Percentiles rank a stretch among this genome's conserved stretches.
phyloP scores from a whole-genome alignment of 1,140 invertebrate species.

The Plectrocnemia conspersa region DNA sequence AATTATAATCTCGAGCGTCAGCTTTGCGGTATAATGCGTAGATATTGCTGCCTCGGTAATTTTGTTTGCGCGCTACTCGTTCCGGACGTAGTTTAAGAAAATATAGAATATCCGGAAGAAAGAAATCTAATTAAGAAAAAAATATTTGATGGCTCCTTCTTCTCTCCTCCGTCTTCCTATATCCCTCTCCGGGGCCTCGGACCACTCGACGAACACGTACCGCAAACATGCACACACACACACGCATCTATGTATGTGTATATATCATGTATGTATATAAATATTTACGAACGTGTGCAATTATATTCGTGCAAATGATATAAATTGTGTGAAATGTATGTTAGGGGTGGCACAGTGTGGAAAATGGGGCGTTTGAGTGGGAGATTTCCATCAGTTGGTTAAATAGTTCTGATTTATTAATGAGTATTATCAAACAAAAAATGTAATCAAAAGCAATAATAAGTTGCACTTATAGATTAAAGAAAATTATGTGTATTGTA shows the following conservation, averaged over 20 bases:
- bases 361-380: neutral
- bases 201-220: slow-evolving; percentile 15
- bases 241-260: neutral
- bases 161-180: neutral
- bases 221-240: slow-evolving; percentile 1
- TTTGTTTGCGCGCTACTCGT: slow-evolving; percentile 17
- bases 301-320: neutral
- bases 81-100: slow-evolving; percentile 21
- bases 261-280: neutral
- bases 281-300: neutral
- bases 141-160: slow-evolving; percentile 34
- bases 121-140: slow-evolving; percentile 37
- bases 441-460: no score
- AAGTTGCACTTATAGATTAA: no score
- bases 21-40: slow-evolving; percentile 22
- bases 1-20: slow-evolving; percentile 13
- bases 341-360: neutral
- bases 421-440: no score
- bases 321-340: neutral
- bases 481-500: no score
- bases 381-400: no score
- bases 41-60: slow-evolving; percentile 24
- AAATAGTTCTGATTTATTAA: no score
- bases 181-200: slow-evolving; percentile 3
- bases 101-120: slow-evolving; percentile 32